Conservation (phyloP, 2,888 invertebrate species). For the Zele albiditarsus region DNA sequence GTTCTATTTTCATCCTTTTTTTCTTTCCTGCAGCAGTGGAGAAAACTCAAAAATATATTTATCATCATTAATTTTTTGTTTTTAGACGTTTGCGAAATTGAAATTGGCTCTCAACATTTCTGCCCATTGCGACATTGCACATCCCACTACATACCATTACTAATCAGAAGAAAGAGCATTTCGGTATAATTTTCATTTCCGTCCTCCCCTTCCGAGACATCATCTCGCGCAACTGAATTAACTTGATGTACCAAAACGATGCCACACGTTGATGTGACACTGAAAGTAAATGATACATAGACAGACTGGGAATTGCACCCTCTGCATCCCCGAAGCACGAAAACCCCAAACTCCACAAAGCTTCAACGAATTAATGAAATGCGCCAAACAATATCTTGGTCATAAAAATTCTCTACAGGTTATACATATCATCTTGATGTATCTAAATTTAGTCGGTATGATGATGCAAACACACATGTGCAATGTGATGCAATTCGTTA, state of each 20-base stretch:
- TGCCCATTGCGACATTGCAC: not conserved
- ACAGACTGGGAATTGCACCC: not conserved
- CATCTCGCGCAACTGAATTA: not conserved
- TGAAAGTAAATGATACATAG: not conserved
- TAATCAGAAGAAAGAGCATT: not conserved
- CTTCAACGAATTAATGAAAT: no score
- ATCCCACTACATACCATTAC: not conserved
- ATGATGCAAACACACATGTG: not conserved
- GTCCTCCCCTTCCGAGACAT: not conserved
- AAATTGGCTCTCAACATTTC: not conserved
- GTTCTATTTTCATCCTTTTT: not conserved
- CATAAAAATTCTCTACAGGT: no score
- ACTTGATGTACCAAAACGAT: not conserved
- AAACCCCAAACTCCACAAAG: no score
- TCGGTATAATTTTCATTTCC: not conserved
- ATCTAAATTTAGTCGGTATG: slow-evolving; percentile 13
- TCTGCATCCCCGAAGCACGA: not conserved
- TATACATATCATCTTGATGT: slow-evolving; percentile 23
- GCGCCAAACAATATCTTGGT: no score
- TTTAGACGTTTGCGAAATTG: not conserved
- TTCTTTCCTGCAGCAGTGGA: no score
- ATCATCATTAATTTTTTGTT: not conserved
- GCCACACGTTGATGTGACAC: not conserved
- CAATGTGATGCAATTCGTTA: slow-evolving; percentile 31
- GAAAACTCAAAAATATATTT: no score